Conservation (phyloP, 2,113 vertebrate genomes). For the Empidonax traillii region DNA sequence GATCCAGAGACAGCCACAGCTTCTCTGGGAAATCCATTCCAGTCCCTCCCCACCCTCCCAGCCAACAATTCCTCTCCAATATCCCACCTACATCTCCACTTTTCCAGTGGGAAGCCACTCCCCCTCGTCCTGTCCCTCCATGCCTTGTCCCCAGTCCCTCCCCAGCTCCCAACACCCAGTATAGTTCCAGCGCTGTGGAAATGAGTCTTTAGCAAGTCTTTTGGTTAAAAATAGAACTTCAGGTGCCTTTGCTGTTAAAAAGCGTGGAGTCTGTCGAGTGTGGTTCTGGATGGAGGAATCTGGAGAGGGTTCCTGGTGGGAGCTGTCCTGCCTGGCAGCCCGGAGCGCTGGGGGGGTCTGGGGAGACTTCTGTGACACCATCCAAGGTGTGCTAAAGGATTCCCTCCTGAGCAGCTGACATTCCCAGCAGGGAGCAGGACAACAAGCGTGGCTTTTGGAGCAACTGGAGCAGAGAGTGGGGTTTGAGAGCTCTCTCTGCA, state of each 20-base stretch:
- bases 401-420: background rate
- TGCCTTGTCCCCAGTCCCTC: background rate
- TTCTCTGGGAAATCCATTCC: background rate
- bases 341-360: fast-evolving
- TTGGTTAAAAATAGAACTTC: background rate
- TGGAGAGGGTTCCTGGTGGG: background rate
- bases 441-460: background rate
- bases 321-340: background rate
- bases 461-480: background rate
- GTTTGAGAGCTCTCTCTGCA: background rate
- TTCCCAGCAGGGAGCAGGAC: background rate
- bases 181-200: background rate
- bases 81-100: background rate
- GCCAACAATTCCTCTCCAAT: fast-evolving
- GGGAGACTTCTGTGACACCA: fast-evolving
- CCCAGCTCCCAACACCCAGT: background rate
- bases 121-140: background rate
- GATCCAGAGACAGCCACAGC: background rate
- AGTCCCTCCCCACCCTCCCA: fast-evolving
- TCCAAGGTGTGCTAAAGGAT: background rate
- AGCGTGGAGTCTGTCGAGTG: fast-evolving
- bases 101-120: background rate
- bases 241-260: background rate
- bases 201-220: background rate
- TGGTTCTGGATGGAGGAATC: fast-evolving